Evolutionary conservation across 2,797 vertebrate species (phyloP).

Genomic region (Australoheros facetus): DNA sequence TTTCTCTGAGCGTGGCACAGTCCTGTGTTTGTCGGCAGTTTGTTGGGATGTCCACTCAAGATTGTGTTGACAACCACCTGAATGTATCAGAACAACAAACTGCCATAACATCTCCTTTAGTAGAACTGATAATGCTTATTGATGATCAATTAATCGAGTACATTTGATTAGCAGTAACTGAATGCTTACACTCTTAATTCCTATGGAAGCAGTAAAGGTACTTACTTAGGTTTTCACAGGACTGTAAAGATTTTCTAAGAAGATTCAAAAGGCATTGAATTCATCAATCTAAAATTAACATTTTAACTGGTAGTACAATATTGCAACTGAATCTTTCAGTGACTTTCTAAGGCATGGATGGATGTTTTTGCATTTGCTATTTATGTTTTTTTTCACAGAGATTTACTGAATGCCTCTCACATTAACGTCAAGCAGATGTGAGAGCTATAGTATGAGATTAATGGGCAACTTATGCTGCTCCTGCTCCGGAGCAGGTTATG

Average conservation of each 20-base stretch:
- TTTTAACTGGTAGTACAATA: background rate
- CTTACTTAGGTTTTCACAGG: background rate
- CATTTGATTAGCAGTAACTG: background rate
- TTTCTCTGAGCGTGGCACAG: background rate
- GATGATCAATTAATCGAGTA: background rate
- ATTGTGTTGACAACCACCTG: background rate
- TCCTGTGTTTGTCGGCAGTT: background rate
- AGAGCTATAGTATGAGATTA: background rate
- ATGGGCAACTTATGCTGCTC: background rate
- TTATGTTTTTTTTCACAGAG: background rate
- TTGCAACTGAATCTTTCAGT: background rate
- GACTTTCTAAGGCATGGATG: background rate
- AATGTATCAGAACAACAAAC: background rate
- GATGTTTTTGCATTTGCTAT: background rate
- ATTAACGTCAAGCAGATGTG: background rate
- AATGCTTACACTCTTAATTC: background rate
- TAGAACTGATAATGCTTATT: background rate
- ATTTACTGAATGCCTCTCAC: conserved; percentile 5
- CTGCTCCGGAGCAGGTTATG: background rate
- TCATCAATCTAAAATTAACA: background rate
- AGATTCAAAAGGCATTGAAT: background rate
- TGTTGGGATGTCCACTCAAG: background rate
- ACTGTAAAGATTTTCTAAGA: background rate
- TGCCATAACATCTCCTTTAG: background rate
- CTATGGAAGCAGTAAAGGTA: background rate